phyloP scores from a whole-genome alignment of 2,113 vertebrate genomes.

The Albula goreensis region DNA sequence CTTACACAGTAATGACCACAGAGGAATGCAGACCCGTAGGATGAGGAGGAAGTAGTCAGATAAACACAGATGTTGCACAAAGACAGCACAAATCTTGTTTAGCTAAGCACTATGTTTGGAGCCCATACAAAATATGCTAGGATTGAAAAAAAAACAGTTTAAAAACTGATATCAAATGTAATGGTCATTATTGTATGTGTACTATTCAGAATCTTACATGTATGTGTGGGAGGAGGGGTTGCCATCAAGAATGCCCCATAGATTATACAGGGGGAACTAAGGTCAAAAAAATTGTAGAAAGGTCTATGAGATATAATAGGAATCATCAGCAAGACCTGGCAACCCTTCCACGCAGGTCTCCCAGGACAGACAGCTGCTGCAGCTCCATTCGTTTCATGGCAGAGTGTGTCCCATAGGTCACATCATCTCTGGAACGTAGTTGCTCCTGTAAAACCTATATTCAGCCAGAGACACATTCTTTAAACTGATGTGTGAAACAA shows the following conservation, averaged over 20 bases:
- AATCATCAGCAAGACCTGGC: conserved; percentile 1
- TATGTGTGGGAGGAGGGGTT: background rate
- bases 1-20: background rate
- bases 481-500: background rate
- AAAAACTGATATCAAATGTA: background rate
- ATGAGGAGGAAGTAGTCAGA: background rate
- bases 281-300: background rate
- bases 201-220: background rate
- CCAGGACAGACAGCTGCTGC: conserved; percentile 14
- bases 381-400: background rate
- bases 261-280: background rate
- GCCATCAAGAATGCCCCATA: background rate
- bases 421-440: background rate
- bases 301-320: background rate
- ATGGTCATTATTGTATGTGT: background rate
- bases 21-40: background rate
- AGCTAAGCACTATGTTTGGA: background rate
- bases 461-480: background rate
- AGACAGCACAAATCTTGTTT: background rate
- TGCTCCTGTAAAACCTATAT: background rate
- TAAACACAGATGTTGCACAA: background rate
- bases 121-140: background rate
- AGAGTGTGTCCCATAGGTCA: background rate
- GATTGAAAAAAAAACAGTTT: background rate
- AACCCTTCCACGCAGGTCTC: conserved; percentile 11